phyloP scores from a whole-genome alignment of 2,888 invertebrate species.

The Apodemia hepburni region DNA sequence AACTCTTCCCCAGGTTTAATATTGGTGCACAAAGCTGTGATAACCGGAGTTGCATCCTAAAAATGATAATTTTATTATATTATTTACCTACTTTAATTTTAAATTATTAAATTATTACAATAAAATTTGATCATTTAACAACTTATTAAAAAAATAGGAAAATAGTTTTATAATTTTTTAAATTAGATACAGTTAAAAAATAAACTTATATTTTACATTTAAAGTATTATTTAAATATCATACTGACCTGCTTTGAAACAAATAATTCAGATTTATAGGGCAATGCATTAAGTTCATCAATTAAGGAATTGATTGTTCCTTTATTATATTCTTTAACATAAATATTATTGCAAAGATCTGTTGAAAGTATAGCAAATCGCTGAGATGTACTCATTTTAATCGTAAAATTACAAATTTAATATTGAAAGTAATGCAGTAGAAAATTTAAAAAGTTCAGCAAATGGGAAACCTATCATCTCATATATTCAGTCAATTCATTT shows the following conservation, averaged over 20 bases:
- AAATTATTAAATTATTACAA: not conserved
- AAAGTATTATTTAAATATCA: slow-evolving; percentile 8
- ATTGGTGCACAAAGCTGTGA: slow-evolving; percentile 55
- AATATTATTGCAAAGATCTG: slow-evolving; percentile 57
- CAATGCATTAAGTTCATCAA: slow-evolving; percentile 82
- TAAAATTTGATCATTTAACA: too few relatives aligned
- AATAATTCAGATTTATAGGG: slow-evolving; percentile 76
- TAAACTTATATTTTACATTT: too few relatives aligned
- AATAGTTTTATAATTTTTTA: not conserved
- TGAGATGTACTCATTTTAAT: slow-evolving; percentile 36
- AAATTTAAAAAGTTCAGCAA: not conserved
- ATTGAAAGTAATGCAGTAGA: not conserved
- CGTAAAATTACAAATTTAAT: not conserved
- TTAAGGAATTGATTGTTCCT: slow-evolving; percentile 68
- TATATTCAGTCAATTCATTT: not conserved
- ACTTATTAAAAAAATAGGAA: not conserved
- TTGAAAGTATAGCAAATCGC: slow-evolving; percentile 52
- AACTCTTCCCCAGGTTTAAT: slow-evolving; percentile 71
- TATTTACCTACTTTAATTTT: not conserved
- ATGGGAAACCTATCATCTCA: not conserved
- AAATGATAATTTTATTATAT: slow-evolving; percentile 32
- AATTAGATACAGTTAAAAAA: too few relatives aligned
- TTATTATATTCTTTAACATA: slow-evolving; percentile 64
- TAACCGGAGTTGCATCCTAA: slow-evolving; percentile 55
- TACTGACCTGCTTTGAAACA: slow-evolving; percentile 65